Conservation (phyloP, 1,140 invertebrate species). For the Bradysia coprophila region DNA sequence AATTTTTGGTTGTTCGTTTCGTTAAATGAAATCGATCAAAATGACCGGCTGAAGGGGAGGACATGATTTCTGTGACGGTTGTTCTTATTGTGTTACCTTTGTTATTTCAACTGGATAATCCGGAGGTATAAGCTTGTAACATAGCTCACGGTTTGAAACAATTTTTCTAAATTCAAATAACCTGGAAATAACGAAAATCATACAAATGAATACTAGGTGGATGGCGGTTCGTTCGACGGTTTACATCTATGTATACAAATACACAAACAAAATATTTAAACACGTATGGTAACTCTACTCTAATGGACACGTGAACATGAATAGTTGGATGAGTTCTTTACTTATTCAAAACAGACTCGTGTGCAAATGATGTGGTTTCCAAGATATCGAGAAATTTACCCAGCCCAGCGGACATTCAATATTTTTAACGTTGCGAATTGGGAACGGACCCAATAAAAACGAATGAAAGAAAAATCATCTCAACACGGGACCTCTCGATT, state of each 20-base stretch:
- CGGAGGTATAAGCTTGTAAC: slow-evolving; percentile 58
- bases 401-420: too few relatives aligned
- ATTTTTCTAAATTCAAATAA: slow-evolving; percentile 82
- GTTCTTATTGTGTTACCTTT: too few relatives aligned
- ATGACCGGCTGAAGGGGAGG: too few relatives aligned
- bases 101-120: slow-evolving; percentile 80
- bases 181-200: slow-evolving; percentile 28
- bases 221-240: neutral
- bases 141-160: slow-evolving; percentile 63
- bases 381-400: too few relatives aligned
- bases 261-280: neutral
- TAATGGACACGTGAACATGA: neutral
- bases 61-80: too few relatives aligned
- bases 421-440: too few relatives aligned
- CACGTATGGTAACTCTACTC: neutral
- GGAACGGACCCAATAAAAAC: too few relatives aligned
- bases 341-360: neutral
- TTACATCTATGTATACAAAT: neutral
- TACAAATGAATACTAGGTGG: neutral
- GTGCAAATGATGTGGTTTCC: too few relatives aligned
- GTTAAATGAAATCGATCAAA: too few relatives aligned
- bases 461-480: too few relatives aligned
- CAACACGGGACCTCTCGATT: too few relatives aligned
- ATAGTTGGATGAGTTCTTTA: neutral
- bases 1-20: too few relatives aligned